Percentiles rank a stretch among this genome's conserved stretches.
Conservation (phyloP, 2,888 invertebrate species). For the Watsonalla cultraria region DNA sequence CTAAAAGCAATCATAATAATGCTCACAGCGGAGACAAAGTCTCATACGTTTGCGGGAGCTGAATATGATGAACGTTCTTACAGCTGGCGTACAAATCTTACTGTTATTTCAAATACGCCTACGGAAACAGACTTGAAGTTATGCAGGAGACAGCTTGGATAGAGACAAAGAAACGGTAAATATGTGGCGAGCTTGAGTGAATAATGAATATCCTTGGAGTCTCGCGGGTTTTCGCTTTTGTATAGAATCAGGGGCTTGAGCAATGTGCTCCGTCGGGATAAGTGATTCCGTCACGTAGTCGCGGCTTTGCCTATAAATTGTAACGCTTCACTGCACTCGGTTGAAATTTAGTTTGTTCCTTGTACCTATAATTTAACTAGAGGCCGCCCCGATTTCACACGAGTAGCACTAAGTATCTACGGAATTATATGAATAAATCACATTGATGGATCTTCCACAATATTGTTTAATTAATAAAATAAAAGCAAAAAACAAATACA, state of each 20-base stretch:
- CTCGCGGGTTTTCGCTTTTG: conserved; percentile 12
- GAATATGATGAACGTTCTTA: conserved; percentile 2
- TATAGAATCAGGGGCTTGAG: conserved; percentile 2
- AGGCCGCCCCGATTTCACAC: too few relatives aligned
- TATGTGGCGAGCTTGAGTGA: conserved; percentile 40
- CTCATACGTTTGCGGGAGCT: not conserved
- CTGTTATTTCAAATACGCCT: conserved; percentile 17
- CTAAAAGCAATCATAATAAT: not conserved
- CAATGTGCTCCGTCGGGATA: conserved; percentile 1
- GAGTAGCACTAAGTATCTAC: too few relatives aligned
- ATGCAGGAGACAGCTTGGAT: conserved; percentile 15
- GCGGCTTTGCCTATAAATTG: conserved; percentile 1
- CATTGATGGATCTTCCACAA: too few relatives aligned
- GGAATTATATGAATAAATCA: too few relatives aligned
- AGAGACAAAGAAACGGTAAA: conserved; percentile 45
- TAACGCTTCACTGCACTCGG: conserved; percentile 1
- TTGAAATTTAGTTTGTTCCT: not conserved
- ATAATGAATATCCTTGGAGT: conserved; percentile 47
- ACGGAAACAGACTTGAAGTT: conserved; percentile 14
- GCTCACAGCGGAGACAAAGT: not conserved
- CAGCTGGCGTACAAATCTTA: conserved; percentile 10
- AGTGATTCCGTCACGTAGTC: conserved; percentile 4
- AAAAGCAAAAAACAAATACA: too few relatives aligned
- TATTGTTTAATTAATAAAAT: too few relatives aligned
- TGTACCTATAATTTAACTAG: not conserved